Conservation (phyloP, 1,140 invertebrate genomes). For the Lepidurus arcticus region DNA sequence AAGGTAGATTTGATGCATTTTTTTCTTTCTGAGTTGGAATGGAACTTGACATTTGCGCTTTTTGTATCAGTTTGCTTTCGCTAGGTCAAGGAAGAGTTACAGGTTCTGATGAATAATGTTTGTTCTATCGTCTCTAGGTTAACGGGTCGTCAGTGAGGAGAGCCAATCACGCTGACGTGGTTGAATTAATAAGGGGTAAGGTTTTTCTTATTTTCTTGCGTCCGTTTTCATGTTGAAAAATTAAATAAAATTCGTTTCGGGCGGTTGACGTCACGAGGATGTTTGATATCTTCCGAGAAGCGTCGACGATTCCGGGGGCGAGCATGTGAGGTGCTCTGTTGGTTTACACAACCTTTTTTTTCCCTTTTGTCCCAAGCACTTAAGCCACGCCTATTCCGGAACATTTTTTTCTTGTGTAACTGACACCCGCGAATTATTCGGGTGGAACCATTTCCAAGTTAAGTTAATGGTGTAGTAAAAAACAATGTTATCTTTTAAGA, state of each 20-base stretch:
- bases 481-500: no score
- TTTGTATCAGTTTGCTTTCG: constrained; percentile 1
- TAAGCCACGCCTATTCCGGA: neutral
- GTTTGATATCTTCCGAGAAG: constrained; percentile 25
- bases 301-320: neutral
- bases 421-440: neutral
- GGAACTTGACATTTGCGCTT: neutral
- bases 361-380: constrained; percentile 19
- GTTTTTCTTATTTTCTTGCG: constrained; percentile 39
- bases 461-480: no score
- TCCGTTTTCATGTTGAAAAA: neutral
- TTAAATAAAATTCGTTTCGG: constrained; percentile 5
- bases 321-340: neutral
- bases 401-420: neutral
- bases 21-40: constrained; percentile 31
- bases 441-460: no score
- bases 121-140: constrained; percentile 51
- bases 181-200: constrained; percentile 86
- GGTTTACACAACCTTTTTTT: constrained; percentile 26
- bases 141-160: constrained; percentile 85
- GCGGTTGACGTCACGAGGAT: constrained; percentile 23
- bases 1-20: constrained; percentile 57
- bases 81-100: constrained; percentile 23
- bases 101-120: constrained; percentile 18
- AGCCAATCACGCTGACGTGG: constrained; percentile 87